Conservation (phyloP, 2,797 vertebrate genomes). For the Acanthurus leucopareius region DNA sequence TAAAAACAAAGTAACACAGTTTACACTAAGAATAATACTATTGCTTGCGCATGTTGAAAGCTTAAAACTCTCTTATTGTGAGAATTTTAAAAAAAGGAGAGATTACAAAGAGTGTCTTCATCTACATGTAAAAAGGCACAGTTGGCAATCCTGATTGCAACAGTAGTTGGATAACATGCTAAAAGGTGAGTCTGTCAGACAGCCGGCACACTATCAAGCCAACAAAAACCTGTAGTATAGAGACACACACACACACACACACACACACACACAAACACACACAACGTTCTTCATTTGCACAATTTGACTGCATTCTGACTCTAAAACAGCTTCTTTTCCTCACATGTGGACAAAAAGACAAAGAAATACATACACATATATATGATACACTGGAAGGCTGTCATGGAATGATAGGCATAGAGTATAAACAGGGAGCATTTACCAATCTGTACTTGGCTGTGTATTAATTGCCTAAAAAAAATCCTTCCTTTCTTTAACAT, state of each 20-base stretch:
- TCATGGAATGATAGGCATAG: constrained; percentile 72
- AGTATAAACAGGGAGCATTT: constrained; percentile 41
- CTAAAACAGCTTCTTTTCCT: constrained; percentile 26
- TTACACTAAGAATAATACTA: constrained; percentile 77
- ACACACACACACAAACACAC: constrained; percentile 2
- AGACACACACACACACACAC: constrained; percentile 19
- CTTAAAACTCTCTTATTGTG: constrained; percentile 59
- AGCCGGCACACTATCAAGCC: constrained; percentile 64
- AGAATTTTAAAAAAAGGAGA: constrained; percentile 42
- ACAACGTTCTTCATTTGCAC: not conserved
- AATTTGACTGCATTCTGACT: constrained; percentile 39
- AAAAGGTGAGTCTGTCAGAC: constrained; percentile 44
- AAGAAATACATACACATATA: constrained; percentile 34
- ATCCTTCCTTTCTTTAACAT: constrained; percentile 29
- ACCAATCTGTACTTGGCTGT: constrained; percentile 23
- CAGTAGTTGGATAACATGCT: constrained; percentile 69
- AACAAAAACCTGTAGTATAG: constrained; percentile 41
- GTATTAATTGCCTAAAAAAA: constrained; percentile 29
- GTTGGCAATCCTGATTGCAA: constrained; percentile 81
- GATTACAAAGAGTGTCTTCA: constrained; percentile 57
- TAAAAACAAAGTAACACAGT: constrained; percentile 47
- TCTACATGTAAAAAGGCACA: constrained; percentile 83
- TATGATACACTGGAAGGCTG: constrained; percentile 69
- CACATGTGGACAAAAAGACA: constrained; percentile 34
- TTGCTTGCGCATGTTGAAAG: constrained; percentile 73